A percentile compares a stretch with the other conserved stretches of the same genome.
These are phyloP conservation scores for Caracal caracal DNA, from an alignment of 2,113 vertebrate species.

Conservation along the genomic window DNA sequence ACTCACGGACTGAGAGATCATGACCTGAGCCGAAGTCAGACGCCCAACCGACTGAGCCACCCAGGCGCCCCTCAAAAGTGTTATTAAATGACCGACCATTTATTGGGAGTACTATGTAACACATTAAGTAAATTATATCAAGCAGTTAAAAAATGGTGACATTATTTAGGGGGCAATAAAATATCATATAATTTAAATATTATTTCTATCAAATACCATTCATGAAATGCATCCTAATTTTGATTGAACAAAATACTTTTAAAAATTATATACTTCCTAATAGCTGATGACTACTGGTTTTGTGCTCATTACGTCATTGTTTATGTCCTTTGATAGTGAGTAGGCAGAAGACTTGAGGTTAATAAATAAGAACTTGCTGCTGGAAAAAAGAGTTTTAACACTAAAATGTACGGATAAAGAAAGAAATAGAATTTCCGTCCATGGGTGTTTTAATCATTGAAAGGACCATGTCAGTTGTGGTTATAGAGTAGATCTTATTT, in stretches of 20 bases:
- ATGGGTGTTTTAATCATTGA: neutral
- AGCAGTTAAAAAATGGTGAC: neutral
- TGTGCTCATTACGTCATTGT: neutral
- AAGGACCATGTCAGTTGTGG: neutral
- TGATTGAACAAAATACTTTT: neutral
- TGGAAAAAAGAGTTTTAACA: neutral
- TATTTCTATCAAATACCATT: neutral
- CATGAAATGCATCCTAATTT: slow-evolving; percentile 12
- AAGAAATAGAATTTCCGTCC: neutral
- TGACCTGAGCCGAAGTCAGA: too few relatives aligned
- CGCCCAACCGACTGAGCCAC: too few relatives aligned
- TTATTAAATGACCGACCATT: neutral
- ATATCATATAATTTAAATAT: neutral
- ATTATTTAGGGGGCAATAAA: neutral
- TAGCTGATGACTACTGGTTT: neutral
- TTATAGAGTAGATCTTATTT: neutral
- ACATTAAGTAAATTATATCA: neutral
- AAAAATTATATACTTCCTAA: neutral
- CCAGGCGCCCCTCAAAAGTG: neutral
- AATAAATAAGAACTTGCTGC: neutral
- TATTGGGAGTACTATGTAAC: neutral
- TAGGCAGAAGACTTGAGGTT: neutral
- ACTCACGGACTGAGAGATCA: too few relatives aligned
- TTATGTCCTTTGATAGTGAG: neutral
- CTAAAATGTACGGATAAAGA: neutral